A percentile compares a stretch with the other conserved stretches of the same genome.
Evolutionary conservation across 2,113 vertebrate genomes (phyloP).

Genomic region (Sturnira hondurensis): DNA sequence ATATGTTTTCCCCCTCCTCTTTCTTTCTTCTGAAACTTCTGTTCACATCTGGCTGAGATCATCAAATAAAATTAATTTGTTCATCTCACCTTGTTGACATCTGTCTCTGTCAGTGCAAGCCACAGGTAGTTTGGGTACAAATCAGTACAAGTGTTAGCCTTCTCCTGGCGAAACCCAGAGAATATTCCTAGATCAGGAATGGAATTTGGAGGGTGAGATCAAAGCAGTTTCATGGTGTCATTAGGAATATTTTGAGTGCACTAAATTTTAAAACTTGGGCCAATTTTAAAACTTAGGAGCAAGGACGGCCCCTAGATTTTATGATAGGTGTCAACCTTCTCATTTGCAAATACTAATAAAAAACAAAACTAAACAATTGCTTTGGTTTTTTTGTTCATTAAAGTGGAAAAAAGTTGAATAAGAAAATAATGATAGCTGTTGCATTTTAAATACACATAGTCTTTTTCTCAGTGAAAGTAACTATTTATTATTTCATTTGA

Average conservation of each 20-base stretch:
- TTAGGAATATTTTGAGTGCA: background rate
- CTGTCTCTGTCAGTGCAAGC: constrained; percentile 5
- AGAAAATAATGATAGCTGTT: background rate
- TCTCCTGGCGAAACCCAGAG: background rate
- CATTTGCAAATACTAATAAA: background rate
- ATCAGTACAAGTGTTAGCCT: background rate
- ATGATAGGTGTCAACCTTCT: background rate
- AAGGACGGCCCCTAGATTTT: background rate
- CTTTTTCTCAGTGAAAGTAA: constrained; percentile 8
- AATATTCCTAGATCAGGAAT: background rate
- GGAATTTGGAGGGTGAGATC: background rate
- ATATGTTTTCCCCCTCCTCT: background rate
- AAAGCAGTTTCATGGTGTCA: background rate
- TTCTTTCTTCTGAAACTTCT: background rate
- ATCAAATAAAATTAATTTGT: constrained; percentile 36
- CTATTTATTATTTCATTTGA: background rate
- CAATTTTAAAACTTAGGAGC: background rate
- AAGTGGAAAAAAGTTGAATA: background rate
- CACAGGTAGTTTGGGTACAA: background rate
- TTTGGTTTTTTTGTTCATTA: background rate
- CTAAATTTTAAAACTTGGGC: background rate
- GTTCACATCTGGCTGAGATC: constrained; percentile 20
- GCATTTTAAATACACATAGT: background rate
- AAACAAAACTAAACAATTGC: background rate
- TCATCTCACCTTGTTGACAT: constrained; percentile 26